phyloP scores from a whole-genome alignment of 2,113 vertebrate species.

The Marmota flaviventris region DNA sequence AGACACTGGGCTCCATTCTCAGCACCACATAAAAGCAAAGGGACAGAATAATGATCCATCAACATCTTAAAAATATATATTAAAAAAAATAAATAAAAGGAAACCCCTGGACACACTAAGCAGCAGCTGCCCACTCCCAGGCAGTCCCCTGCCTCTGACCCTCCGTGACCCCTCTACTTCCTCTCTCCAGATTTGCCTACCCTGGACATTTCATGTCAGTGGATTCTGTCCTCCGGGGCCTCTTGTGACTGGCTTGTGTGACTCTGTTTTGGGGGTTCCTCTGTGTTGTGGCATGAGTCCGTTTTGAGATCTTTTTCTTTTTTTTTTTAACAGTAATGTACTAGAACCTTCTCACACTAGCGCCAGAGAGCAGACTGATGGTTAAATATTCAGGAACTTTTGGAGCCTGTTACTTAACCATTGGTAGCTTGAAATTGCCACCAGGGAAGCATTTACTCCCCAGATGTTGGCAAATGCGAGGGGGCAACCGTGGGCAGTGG shows the following conservation, averaged over 20 bases:
- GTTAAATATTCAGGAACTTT: neutral
- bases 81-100: too few relatives aligned
- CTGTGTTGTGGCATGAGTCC: too few relatives aligned
- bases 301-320: neutral
- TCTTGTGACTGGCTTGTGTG: neutral
- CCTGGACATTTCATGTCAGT: neutral
- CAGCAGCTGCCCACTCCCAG: too few relatives aligned
- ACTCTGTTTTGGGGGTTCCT: neutral
- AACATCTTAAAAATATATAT: too few relatives aligned
- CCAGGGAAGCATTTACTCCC: neutral
- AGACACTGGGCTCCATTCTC: too few relatives aligned
- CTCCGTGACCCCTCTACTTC: neutral
- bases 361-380: neutral
- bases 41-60: too few relatives aligned
- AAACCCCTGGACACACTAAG: too few relatives aligned
- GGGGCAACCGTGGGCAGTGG: too few relatives aligned
- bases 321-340: neutral
- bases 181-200: neutral
- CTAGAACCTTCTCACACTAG: neutral
- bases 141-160: neutral
- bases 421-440: neutral
- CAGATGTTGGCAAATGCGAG: neutral
- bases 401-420: neutral
- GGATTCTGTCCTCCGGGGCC: neutral
- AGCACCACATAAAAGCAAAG: too few relatives aligned